Percentiles rank a stretch among this genome's conserved stretches.
These are phyloP conservation scores for Vulpes vulpes DNA, from an alignment of 2,113 vertebrate species.

Conservation along the genomic window DNA sequence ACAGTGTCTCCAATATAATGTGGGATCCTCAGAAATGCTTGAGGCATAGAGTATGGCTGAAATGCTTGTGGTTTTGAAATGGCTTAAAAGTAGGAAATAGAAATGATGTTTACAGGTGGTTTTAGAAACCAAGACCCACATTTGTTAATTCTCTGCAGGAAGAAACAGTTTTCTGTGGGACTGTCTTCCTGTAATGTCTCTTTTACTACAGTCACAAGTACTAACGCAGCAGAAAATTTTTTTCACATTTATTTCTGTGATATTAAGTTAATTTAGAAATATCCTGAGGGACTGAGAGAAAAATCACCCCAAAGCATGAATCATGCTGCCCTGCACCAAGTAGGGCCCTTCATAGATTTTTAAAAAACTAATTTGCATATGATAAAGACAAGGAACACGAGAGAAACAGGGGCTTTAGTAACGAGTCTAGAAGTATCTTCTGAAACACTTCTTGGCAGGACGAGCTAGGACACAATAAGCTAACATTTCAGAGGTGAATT, in stretches of 20 bases:
- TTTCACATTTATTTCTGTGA: not conserved
- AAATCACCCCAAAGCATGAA: not conserved
- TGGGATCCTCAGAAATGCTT: not conserved
- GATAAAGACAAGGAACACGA: not conserved
- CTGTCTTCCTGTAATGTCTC: not conserved
- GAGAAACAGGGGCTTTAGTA: not conserved
- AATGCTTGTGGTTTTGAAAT: not conserved
- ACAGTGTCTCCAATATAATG: not conserved
- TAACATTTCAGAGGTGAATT: not conserved
- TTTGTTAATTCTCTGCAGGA: not conserved
- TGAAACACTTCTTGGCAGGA: not conserved
- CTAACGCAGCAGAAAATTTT: not conserved
- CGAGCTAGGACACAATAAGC: not conserved
- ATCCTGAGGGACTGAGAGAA: not conserved
- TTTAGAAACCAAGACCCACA: not conserved
- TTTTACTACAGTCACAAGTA: not conserved
- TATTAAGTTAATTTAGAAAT: not conserved
- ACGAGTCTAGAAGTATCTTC: not conserved
- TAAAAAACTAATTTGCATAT: not conserved
- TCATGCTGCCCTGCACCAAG: not conserved
- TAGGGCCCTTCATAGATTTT: not conserved
- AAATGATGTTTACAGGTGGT: not conserved
- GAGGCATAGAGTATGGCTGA: not conserved
- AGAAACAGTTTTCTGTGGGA: not conserved
- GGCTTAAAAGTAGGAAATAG: not conserved